phyloP scores from a whole-genome alignment of 2,113 vertebrate genomes.

The Tautogolabrus adspersus region DNA sequence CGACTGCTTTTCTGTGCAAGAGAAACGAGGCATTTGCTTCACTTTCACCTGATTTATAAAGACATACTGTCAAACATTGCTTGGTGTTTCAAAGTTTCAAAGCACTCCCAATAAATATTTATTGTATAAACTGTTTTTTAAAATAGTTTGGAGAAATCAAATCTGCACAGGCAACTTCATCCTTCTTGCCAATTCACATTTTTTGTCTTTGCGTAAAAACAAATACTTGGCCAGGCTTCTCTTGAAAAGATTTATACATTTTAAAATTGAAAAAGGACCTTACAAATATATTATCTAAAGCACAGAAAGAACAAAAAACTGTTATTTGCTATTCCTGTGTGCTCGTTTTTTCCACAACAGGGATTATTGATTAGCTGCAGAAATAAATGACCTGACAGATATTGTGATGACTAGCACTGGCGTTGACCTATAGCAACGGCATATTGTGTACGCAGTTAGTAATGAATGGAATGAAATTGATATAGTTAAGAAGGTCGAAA shows the following conservation, averaged over 20 bases:
- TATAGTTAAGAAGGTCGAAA: slow-evolving; percentile 10
- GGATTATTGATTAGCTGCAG: slow-evolving; percentile 60
- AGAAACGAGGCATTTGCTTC: too few relatives aligned
- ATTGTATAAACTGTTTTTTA: too few relatives aligned
- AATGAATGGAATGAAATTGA: slow-evolving; percentile 37
- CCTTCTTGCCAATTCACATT: too few relatives aligned
- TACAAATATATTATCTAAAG: neutral
- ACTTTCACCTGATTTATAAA: too few relatives aligned
- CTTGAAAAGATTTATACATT: too few relatives aligned
- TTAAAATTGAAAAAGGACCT: too few relatives aligned
- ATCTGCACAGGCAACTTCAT: too few relatives aligned
- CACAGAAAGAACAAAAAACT: neutral
- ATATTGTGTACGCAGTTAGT: slow-evolving; percentile 29
- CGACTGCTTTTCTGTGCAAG: neutral
- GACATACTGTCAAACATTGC: too few relatives aligned
- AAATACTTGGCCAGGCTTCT: neutral
- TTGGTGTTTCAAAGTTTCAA: too few relatives aligned
- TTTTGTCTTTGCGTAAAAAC: too few relatives aligned
- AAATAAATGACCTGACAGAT: slow-evolving; percentile 59
- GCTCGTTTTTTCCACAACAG: slow-evolving; percentile 26
- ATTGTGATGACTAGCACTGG: slow-evolving; percentile 31
- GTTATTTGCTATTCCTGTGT: neutral
- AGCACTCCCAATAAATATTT: too few relatives aligned
- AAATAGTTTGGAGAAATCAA: neutral
- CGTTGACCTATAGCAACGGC: slow-evolving; percentile 54